A percentile compares a stretch with the other conserved stretches of the same genome.
These are phyloP conservation scores for Ennomos fuscantarius DNA, from an alignment of 2,888 invertebrate genomes.

Conservation along the genomic window DNA sequence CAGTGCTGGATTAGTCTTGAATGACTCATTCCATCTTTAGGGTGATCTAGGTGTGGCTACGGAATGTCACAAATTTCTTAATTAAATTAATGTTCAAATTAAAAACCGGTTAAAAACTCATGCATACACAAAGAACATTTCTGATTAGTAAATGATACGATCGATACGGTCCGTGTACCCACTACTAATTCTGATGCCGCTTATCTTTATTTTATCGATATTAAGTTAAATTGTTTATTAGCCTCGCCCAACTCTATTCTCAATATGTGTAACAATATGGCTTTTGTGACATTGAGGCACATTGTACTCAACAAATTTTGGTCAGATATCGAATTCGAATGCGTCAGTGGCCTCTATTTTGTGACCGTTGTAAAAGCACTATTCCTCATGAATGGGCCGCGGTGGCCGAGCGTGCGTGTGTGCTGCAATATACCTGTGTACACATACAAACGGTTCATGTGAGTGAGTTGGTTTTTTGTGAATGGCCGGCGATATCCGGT, in stretches of 20 bases:
- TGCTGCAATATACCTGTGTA: constrained; percentile 53
- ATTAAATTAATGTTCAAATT: constrained; percentile 33
- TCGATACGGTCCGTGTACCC: constrained; percentile 29
- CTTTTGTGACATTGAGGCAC: constrained; percentile 45
- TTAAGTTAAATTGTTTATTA: constrained; percentile 42
- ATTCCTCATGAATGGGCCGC: constrained; percentile 79
- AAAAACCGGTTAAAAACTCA: constrained; percentile 21
- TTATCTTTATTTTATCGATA: constrained; percentile 41
- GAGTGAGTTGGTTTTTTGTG: constrained; percentile 77
- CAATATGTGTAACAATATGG: constrained; percentile 50
- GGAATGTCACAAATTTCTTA: constrained; percentile 49
- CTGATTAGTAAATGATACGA: constrained; percentile 24
- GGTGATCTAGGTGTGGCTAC: constrained; percentile 59
- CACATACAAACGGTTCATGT: constrained; percentile 48
- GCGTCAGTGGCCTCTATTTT: constrained; percentile 63
- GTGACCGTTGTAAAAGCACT: constrained; percentile 68
- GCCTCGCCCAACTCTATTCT: constrained; percentile 51
- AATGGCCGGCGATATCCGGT: constrained; percentile 83
- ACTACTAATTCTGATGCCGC: constrained; percentile 36
- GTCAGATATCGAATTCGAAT: constrained; percentile 52
- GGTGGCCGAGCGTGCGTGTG: constrained; percentile 58
- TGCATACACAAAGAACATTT: constrained; percentile 24
- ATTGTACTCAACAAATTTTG: constrained; percentile 53
- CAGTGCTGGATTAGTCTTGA: constrained; percentile 64
- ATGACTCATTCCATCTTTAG: constrained; percentile 71